Conservation (phyloP, 2,113 vertebrate genomes). For the Chascanopsetta lugubris region DNA sequence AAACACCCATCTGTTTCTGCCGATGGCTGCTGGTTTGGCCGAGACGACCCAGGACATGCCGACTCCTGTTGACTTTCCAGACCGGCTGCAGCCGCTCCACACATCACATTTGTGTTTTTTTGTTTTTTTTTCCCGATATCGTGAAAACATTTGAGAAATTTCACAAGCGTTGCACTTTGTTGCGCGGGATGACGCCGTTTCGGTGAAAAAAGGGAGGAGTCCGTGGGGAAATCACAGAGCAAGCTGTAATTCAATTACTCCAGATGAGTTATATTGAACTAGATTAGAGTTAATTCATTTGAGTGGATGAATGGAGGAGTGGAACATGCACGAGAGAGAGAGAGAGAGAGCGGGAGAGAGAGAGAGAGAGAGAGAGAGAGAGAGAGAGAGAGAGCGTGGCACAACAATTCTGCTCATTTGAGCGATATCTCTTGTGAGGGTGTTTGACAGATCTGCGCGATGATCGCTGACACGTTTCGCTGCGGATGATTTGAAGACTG, state of each 20-base stretch:
- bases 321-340: constrained; percentile 1
- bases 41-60: constrained; percentile 50
- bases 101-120: constrained; percentile 58
- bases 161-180: no score
- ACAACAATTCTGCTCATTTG: not conserved
- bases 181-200: constrained; percentile 18
- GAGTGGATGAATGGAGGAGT: constrained; percentile 24
- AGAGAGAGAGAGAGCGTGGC: no score
- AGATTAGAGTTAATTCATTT: constrained; percentile 51
- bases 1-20: constrained; percentile 75
- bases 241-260: constrained; percentile 36
- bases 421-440: not conserved
- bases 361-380: no score
- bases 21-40: constrained; percentile 70
- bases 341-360: no score
- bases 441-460: not conserved
- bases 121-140: constrained; percentile 55
- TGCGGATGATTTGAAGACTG: not conserved
- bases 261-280: constrained; percentile 24
- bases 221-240: constrained; percentile 51
- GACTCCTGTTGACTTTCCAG: constrained; percentile 61
- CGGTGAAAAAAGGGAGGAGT: constrained; percentile 32
- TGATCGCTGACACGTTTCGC: not conserved
- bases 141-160: constrained; percentile 52
- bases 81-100: constrained; percentile 27